Conservation (phyloP, 2,888 invertebrate species). For the Drosophila putrida region DNA sequence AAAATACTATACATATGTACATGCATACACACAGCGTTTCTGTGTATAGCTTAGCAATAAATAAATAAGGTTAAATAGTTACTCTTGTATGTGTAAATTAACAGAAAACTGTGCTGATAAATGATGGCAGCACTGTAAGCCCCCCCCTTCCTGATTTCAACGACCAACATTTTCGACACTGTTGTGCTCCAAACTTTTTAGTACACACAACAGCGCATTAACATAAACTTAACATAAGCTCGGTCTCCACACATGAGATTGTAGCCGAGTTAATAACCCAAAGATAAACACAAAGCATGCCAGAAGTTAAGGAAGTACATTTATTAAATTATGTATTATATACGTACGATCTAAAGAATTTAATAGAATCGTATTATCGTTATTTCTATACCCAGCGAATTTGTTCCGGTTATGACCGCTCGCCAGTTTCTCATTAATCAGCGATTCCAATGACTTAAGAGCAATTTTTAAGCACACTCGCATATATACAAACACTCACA, state of each 20-base stretch:
- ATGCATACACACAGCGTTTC: constrained; percentile 14
- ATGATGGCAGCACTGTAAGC: neutral
- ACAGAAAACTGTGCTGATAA: constrained; percentile 15
- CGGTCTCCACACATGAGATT: constrained; percentile 43
- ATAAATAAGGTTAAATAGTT: constrained; percentile 53
- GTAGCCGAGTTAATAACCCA: constrained; percentile 69
- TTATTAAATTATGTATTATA: neutral
- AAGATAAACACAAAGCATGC: constrained; percentile 15
- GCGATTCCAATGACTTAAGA: constrained; percentile 37
- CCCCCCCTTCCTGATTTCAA: neutral
- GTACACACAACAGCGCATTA: constrained; percentile 40
- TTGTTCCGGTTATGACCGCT: constrained; percentile 56
- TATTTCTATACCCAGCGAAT: constrained; percentile 13
- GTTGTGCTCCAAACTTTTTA: constrained; percentile 44
- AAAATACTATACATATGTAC: constrained; percentile 1
- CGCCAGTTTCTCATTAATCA: constrained; percentile 56
- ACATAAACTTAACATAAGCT: constrained; percentile 39
- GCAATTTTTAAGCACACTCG: constrained; percentile 60
- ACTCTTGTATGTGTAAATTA: constrained; percentile 26
- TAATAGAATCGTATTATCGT: constrained; percentile 32
- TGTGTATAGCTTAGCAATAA: constrained; percentile 25
- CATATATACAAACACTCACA: constrained; percentile 36
- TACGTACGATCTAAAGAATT: constrained; percentile 9
- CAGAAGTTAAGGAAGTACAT: constrained; percentile 16
- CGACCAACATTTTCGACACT: constrained; percentile 33